Evolutionary conservation across 1,140 invertebrate species (phyloP).

Genomic region (Panulirus ornatus): DNA sequence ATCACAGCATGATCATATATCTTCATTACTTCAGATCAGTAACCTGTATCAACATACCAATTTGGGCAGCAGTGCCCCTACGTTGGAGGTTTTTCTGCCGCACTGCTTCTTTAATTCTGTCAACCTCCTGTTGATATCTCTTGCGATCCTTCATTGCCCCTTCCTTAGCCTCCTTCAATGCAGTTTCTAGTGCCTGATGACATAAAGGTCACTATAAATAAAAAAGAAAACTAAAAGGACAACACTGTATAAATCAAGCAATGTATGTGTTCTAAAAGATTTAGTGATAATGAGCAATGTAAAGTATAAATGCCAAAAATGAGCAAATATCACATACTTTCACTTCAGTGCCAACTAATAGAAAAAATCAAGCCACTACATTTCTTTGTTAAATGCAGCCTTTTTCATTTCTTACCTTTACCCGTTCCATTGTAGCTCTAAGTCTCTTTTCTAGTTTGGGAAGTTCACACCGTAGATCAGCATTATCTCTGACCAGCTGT

Average conservation of each 20-base stretch:
- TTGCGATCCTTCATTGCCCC: conserved; percentile 99
- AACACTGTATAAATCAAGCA: neutral
- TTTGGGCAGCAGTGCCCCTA: conserved; percentile 60
- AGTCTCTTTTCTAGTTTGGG: conserved; percentile 99
- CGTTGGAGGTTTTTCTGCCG: conserved; percentile 64
- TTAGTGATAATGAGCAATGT: too few relatives aligned
- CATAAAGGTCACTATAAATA: too few relatives aligned
- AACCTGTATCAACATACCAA: conserved; percentile 77
- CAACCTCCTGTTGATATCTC: conserved; percentile 95
- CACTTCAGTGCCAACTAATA: too few relatives aligned
- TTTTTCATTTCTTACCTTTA: conserved; percentile 83
- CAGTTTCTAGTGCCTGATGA: conserved; percentile 90
- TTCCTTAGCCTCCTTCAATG: conserved; percentile 98
- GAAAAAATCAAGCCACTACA: too few relatives aligned
- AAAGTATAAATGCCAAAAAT: too few relatives aligned
- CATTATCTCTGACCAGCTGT: conserved; percentile 96
- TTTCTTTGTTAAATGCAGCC: too few relatives aligned
- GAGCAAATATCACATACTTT: too few relatives aligned
- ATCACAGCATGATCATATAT: too few relatives aligned
- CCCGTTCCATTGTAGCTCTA: conserved; percentile 97
- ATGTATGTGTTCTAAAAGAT: neutral
- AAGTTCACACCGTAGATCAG: conserved; percentile 97
- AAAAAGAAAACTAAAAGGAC: conserved; percentile 4
- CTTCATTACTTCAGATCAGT: neutral
- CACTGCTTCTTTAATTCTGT: conserved; percentile 66